These are phyloP conservation scores for Ia io DNA, from an alignment of 2,113 vertebrate genomes.

Conservation along the genomic window DNA sequence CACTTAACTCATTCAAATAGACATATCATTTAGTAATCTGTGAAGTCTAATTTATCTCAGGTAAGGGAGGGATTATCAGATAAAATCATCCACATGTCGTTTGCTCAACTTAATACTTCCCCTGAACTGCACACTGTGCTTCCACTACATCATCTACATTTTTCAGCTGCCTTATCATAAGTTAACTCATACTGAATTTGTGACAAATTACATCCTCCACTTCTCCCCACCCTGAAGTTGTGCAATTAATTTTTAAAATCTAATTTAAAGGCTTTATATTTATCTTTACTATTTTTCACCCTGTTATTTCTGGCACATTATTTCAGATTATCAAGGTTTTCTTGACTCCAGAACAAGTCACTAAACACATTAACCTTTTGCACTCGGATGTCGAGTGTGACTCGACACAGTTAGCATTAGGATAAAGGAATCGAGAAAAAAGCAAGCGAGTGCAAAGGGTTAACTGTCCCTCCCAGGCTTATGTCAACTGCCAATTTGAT, in stretches of 20 bases:
- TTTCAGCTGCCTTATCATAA: neutral
- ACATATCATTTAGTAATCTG: neutral
- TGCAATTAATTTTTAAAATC: slow-evolving; percentile 48
- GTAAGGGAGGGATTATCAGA: neutral
- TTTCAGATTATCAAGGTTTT: slow-evolving; percentile 34
- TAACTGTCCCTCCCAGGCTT: slow-evolving; percentile 29
- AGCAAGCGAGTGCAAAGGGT: too few species aligned
- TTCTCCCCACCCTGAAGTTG: slow-evolving; percentile 22
- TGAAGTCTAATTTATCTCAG: neutral
- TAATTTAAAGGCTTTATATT: slow-evolving; percentile 54
- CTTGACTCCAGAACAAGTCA: slow-evolving; percentile 46
- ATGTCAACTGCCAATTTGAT: slow-evolving; percentile 45
- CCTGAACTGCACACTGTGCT: neutral
- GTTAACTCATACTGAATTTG: neutral
- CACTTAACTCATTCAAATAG: slow-evolving; percentile 40
- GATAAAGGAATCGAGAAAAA: too few species aligned
- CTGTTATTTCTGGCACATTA: slow-evolving; percentile 47
- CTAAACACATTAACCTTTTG: slow-evolving; percentile 51
- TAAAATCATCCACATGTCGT: neutral
- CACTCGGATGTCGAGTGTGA: too few species aligned
- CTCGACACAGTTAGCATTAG: too few species aligned
- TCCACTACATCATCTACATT: neutral
- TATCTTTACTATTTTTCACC: slow-evolving; percentile 47
- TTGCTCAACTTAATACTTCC: neutral
- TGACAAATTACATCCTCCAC: slow-evolving; percentile 38